Percentiles rank a stretch among this genome's conserved stretches.
Conservation (phyloP, 2,113 vertebrate species). For the Psephotus haematonotus region DNA sequence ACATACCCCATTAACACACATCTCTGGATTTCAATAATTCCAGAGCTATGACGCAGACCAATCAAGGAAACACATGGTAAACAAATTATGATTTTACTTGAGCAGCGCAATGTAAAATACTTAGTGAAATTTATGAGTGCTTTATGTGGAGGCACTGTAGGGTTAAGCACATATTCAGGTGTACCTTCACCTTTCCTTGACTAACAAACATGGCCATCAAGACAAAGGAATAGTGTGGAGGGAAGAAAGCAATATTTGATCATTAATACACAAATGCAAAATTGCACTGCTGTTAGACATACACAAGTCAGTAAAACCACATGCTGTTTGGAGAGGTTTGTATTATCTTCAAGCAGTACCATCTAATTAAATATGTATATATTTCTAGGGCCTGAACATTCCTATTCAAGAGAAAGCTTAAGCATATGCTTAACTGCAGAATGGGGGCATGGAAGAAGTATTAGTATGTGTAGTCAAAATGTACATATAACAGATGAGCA, state of each 20-base stretch:
- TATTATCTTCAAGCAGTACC: conserved; percentile 57
- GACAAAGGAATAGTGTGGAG: not conserved
- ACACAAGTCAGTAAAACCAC: conserved; percentile 45
- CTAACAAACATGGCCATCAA: not conserved
- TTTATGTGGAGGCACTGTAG: not conserved
- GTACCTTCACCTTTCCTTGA: not conserved
- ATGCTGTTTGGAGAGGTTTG: conserved; percentile 41
- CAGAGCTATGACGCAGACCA: not conserved
- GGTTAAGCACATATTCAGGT: not conserved
- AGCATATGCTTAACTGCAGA: conserved; percentile 21
- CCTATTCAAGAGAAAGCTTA: conserved; percentile 8
- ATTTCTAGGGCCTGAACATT: conserved; percentile 44
- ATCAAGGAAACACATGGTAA: not conserved
- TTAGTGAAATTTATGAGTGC: not conserved
- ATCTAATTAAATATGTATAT: conserved; percentile 56
- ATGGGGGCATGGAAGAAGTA: not conserved
- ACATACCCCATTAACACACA: not conserved
- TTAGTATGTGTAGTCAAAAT: conserved; percentile 33
- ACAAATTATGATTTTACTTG: not conserved
- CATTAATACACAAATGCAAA: not conserved
- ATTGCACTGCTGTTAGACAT: conserved; percentile 9
- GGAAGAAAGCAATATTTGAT: not conserved
- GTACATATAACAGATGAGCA: conserved; percentile 27
- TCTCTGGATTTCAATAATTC: not conserved
- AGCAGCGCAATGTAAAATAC: not conserved